Conservation (phyloP, 2,888 invertebrate genomes). For the Drosophila trichaetosa region DNA sequence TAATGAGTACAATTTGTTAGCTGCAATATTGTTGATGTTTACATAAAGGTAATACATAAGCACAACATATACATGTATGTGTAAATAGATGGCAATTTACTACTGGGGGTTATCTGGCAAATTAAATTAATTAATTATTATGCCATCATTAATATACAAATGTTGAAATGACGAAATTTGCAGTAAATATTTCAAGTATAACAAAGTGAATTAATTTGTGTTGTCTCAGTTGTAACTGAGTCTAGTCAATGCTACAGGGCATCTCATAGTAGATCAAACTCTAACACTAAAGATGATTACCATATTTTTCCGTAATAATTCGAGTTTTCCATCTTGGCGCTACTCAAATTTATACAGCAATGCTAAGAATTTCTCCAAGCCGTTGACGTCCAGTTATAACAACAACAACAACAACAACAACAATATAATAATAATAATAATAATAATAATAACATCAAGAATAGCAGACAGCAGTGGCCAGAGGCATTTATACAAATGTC, state of each 20-base stretch:
- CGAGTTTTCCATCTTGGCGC: constrained; percentile 11
- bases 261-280: not conserved
- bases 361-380: constrained; percentile 30
- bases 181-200: not conserved
- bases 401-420: constrained; percentile 9
- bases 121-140: not conserved
- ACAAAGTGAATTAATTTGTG: not conserved
- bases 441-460: constrained; percentile 10
- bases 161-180: not conserved
- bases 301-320: constrained; percentile 11
- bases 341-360: constrained; percentile 8
- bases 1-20: constrained; percentile 12
- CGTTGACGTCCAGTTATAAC: constrained; percentile 11
- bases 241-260: not conserved
- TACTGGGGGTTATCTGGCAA: not conserved
- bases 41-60: not conserved
- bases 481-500: constrained; percentile 74
- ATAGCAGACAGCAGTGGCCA: constrained; percentile 16
- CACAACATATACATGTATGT: not conserved
- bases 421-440: not conserved
- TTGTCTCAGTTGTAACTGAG: not conserved
- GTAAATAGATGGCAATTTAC: not conserved
- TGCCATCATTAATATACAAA: not conserved
- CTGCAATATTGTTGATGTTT: constrained; percentile 12
- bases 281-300: constrained; percentile 12